Conservation (phyloP, 2,797 vertebrate species). For the Trematomus bernacchii region DNA sequence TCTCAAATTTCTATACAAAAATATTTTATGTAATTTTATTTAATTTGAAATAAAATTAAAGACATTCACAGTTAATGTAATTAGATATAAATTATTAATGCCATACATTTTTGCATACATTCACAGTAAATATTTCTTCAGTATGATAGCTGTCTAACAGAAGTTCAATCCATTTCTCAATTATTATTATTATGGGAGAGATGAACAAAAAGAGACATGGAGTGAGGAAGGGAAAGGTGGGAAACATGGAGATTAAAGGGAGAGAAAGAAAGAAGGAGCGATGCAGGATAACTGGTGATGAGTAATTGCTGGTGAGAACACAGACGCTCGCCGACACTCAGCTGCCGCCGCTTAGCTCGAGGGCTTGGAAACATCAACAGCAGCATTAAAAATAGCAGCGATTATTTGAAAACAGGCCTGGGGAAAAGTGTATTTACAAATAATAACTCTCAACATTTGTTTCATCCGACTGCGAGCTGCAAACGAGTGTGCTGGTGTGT, state of each 20-base stretch:
- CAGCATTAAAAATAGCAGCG: slow-evolving; percentile 58
- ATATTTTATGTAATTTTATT: no score
- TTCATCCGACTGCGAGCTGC: slow-evolving; percentile 32
- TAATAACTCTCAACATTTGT: slow-evolving; percentile 60
- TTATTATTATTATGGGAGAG: no score
- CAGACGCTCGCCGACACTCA: slow-evolving; percentile 49
- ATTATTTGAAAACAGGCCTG: slow-evolving; percentile 50
- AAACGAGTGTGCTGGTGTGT: background rate
- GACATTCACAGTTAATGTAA: no score
- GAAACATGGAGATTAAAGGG: slow-evolving; percentile 52
- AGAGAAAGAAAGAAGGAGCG: slow-evolving; percentile 45
- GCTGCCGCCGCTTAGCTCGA: slow-evolving; percentile 46
- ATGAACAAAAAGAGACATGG: slow-evolving; percentile 29
- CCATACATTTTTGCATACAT: no score
- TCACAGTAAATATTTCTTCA: no score
- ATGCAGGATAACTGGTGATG: slow-evolving; percentile 57
- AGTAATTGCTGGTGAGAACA: slow-evolving; percentile 64
- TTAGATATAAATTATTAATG: no score
- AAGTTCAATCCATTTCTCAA: no score
- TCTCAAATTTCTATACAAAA: no score
- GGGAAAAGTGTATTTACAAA: slow-evolving; percentile 58
- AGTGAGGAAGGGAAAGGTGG: slow-evolving; percentile 16
- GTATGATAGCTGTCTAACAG: no score
- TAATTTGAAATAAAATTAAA: no score
- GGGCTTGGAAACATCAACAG: slow-evolving; percentile 58